Evolutionary conservation across 2,113 vertebrate genomes (phyloP), one percentile per base, ranked within the genome.

Genomic region (Cranoglanis bouderius): DNA sequence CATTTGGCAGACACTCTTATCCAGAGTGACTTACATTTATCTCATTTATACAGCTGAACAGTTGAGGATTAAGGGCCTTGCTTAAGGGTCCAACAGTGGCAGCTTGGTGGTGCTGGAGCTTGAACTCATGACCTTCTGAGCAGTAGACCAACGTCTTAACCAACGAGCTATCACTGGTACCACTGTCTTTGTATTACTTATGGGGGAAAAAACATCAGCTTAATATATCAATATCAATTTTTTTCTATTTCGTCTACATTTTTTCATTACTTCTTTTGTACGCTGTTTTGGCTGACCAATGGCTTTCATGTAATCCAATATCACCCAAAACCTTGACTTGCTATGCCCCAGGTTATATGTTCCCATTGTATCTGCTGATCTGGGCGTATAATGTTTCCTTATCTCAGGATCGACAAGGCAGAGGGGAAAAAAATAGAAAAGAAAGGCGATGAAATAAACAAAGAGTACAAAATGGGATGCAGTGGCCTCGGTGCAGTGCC

Each of bases 401-500:
- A 78, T 84, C 35, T 81, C 63, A 84, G 55, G 29, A 78, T 61
- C 55, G 75, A 61, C 86, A 82, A 74, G 46, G 53, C 18, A 55
- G 14, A 19, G 46, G 32, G 10, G n/a, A n/a, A 9, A 21, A 49
- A 67, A 88, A 46, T 38, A 61, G 57, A 84, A 72, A 65, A 67
- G 16, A 80, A 70, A 81, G 49, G 19, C 29, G 63, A 51, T 35
- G 82, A 49, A 83, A 83, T 59, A 88, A 83, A 86, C 85, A 90
- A 82, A 59, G 70, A 14, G 88, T 86, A 85, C 87, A 83, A 84
- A 67, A 67, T 61, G 53, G 88, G 83, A 89, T 86, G 53, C 51
- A n/a, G 43, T 85, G 81, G 86, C 92, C 85, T 89, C 35, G 29
- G 85, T 80, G 85, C 82, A 88, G 88, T 53, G 70, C 57, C 40